Conservation (phyloP, 2,797 vertebrate species). For the Dendrocincla tyrannina region DNA sequence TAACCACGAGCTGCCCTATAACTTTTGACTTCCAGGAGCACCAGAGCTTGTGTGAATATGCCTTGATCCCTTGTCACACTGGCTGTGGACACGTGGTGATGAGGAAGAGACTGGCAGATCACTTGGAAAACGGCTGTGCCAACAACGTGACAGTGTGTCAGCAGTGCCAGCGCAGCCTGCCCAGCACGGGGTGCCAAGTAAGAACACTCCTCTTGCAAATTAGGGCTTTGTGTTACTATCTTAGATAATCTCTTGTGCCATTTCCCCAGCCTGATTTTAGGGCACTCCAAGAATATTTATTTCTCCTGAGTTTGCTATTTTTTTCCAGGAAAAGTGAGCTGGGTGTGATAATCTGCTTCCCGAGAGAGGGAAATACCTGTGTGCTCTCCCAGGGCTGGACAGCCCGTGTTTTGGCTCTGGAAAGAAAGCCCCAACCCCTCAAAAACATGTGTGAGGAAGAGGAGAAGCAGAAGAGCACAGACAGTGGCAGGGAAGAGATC, state of each 20-base stretch:
- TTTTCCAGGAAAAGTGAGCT: not conserved
- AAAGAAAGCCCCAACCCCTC: not conserved
- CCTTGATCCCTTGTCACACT: constrained; percentile 76
- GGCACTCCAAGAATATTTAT: not conserved
- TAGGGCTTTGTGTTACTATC: not conserved
- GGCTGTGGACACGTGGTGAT: constrained; percentile 76
- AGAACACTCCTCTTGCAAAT: not conserved
- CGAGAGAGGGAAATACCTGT: not conserved
- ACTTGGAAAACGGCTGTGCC: constrained; percentile 75
- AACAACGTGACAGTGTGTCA: constrained; percentile 67
- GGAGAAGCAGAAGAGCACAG: not conserved
- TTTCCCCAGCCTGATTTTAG: not conserved
- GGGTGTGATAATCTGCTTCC: not conserved
- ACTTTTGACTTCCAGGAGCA: constrained; percentile 72
- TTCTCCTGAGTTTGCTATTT: not conserved
- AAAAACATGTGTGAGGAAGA: not conserved
- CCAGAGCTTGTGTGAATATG: constrained; percentile 76
- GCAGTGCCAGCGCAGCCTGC: constrained; percentile 55
- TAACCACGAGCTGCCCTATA: not conserved
- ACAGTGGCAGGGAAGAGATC: not conserved
- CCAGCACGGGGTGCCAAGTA: constrained; percentile 66
- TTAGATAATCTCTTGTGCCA: not conserved
- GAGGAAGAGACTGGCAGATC: constrained; percentile 74
- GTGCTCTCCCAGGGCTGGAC: not conserved
- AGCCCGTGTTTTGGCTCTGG: not conserved